Conservation (phyloP, 1,140 invertebrate genomes). For the Pseudomyrmex pallidus region DNA sequence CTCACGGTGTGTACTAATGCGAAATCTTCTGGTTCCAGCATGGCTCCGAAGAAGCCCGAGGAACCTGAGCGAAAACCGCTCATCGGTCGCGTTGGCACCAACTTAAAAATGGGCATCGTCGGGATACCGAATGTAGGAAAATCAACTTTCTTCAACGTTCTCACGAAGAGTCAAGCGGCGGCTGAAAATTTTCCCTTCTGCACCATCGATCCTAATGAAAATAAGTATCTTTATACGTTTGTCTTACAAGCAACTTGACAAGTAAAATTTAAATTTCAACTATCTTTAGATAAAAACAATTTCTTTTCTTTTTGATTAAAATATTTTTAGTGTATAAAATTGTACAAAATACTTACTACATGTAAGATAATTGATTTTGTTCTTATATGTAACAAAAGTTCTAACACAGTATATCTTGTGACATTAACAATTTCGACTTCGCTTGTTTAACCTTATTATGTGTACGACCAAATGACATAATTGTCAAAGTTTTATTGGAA, state of each 20-base stretch:
- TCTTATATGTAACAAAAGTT: background rate
- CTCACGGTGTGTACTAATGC: constrained; percentile 1
- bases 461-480: background rate
- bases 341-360: too few species aligned
- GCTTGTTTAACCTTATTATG: constrained; percentile 36
- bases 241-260: background rate
- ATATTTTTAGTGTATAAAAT: background rate
- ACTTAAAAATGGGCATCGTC: constrained; percentile 98
- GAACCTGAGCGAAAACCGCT: constrained; percentile 94
- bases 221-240: constrained; percentile 91
- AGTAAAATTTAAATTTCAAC: background rate
- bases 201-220: constrained; percentile 99
- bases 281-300: background rate
- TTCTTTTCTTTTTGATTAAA: background rate
- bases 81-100: constrained; percentile 99
- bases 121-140: constrained; percentile 99
- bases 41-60: constrained; percentile 98
- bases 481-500: background rate
- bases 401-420: background rate
- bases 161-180: constrained; percentile 97
- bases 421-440: constrained; percentile 16
- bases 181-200: constrained; percentile 99
- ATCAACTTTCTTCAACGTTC: constrained; percentile 99
- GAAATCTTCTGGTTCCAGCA: constrained; percentile 82
- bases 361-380: too few species aligned